Conservation (phyloP, 2,113 vertebrate species). For the Pygoscelis antarcticus region DNA sequence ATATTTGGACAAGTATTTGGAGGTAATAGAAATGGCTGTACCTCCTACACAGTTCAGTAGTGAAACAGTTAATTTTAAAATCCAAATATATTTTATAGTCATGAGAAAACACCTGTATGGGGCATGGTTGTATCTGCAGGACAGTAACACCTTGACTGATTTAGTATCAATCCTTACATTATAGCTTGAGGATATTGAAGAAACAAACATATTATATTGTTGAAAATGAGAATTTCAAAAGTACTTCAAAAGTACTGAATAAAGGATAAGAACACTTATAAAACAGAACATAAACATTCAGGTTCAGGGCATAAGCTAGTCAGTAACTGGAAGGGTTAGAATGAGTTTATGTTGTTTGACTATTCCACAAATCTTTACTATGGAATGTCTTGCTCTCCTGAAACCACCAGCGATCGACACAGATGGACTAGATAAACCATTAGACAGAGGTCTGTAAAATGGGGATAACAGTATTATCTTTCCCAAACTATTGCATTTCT, state of each 20-base stretch:
- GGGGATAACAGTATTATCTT: background rate
- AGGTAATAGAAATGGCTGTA: background rate
- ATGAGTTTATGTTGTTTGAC: background rate
- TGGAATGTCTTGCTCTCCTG: background rate
- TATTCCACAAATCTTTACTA: background rate
- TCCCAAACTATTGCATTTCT: background rate
- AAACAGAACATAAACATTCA: background rate
- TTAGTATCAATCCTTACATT: background rate
- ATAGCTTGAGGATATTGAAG: background rate
- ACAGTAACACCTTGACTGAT: background rate
- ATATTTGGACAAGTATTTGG: background rate
- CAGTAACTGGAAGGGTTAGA: background rate
- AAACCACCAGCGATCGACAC: background rate
- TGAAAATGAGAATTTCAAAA: conserved; percentile 23
- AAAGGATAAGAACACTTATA: background rate
- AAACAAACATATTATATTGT: background rate
- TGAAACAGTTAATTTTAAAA: conserved; percentile 14
- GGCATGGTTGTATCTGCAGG: background rate
- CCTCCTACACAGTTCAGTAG: background rate
- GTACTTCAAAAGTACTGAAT: background rate
- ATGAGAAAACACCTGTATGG: background rate
- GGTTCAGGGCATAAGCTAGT: background rate
- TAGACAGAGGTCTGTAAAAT: background rate
- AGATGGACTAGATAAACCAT: background rate
- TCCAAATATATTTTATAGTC: background rate